Evolutionary conservation across 1,140 invertebrate species (phyloP), one percentile per base, ranked within the genome.

Genomic region (Zaprionus africanus): DNA sequence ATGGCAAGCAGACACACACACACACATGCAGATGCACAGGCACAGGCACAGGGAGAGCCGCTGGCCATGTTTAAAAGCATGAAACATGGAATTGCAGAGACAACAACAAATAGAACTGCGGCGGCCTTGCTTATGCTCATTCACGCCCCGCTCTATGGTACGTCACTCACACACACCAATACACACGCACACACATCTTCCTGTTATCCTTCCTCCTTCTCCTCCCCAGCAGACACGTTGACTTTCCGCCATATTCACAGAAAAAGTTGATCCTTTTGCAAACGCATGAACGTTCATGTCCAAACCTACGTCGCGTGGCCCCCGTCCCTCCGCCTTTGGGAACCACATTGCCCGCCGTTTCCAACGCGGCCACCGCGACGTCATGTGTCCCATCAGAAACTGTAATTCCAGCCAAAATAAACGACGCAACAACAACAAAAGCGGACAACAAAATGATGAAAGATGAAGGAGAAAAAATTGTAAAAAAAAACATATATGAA

Each of bases 211-310:
- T 5, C 38, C 41, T 46, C 1, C 7, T 19, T 1, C 2, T 17
- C 9, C 19, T 51, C 11, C 12, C 15, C 62, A 36, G 31, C 53
- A 56, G 41, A 43, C 36, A 76, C 67, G 76, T 67, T 76, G 82
- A 86, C 82, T 85, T 86, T 85, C 78, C 71, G 70, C 78, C 82
- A 78, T 72, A 81, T 81, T 81, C 82, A 57, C 67, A 61, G 67
- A 34, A 68, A 85, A 85, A 85, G 82, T 85, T 81, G 79, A 86
- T 85, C 82, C 82, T 82, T 81, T 79, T 86, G 61, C 65, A 63
- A 69, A 63, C 17, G 34, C 41, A 53, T 34, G 31, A 34, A 59
- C 51, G 17, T 51, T 60, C 53, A 38, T 62, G 43, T 64, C 66
- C 66, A 54, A 46, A 62, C 59, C 28, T 3, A 34, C 31, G 31